phyloP scores from a whole-genome alignment of 2,888 invertebrate genomes.

The Calephelis perditalis region DNA sequence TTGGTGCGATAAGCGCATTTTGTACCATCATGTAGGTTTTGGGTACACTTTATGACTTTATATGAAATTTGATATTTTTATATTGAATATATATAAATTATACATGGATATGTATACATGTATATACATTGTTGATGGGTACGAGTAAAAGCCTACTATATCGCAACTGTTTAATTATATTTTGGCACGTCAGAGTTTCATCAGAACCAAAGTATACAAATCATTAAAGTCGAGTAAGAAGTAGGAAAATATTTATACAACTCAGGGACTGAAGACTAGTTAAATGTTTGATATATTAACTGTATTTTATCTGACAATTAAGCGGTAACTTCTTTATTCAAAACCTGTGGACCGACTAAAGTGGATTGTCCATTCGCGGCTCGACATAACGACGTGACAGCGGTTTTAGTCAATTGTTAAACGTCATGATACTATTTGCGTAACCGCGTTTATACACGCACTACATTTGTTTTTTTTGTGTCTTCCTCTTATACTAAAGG shows the following conservation, averaged over 20 bases:
- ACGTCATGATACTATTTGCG: not conserved
- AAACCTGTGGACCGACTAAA: constrained; percentile 68
- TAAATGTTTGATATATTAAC: constrained; percentile 78
- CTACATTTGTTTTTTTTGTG: no score
- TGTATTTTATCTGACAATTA: constrained; percentile 73
- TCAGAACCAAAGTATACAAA: constrained; percentile 79
- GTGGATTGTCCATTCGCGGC: no score
- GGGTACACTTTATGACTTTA: constrained; percentile 79
- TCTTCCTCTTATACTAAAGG: no score
- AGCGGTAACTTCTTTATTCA: constrained; percentile 70
- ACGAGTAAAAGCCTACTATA: constrained; percentile 74
- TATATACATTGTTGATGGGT: constrained; percentile 78
- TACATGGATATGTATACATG: constrained; percentile 78
- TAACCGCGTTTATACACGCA: not conserved
- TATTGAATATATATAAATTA: constrained; percentile 78
- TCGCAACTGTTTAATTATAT: constrained; percentile 78
- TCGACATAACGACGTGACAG: not conserved
- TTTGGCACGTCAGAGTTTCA: constrained; percentile 76
- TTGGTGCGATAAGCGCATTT: constrained; percentile 69
- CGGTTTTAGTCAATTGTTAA: not conserved
- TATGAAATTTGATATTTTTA: constrained; percentile 78
- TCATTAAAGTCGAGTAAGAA: constrained; percentile 76
- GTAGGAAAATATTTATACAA: constrained; percentile 78
- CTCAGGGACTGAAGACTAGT: constrained; percentile 77
- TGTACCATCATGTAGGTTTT: constrained; percentile 78